Conservation (phyloP, 2,888 invertebrate genomes). For the Machimus atricapillus region DNA sequence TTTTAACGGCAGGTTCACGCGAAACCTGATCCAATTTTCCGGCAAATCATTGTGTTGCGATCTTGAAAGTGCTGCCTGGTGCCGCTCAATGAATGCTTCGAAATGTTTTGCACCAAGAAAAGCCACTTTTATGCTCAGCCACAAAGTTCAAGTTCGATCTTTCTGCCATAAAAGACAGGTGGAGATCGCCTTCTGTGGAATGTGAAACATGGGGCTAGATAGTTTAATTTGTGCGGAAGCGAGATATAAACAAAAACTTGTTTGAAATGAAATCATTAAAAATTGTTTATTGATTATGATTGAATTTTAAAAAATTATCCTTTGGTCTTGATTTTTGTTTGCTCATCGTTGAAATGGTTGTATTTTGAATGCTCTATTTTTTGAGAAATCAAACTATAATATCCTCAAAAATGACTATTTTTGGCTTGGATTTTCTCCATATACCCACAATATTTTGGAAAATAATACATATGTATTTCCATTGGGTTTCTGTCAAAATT, state of each 20-base stretch:
- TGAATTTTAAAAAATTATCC: too few relatives aligned
- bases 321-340: too few relatives aligned
- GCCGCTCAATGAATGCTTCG: not conserved
- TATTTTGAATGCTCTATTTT: too few relatives aligned
- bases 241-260: not conserved
- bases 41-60: not conserved
- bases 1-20: not conserved
- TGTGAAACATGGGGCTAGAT: not conserved
- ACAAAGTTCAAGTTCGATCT: not conserved
- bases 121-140: not conserved
- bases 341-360: too few relatives aligned
- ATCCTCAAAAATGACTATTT: too few relatives aligned
- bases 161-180: not conserved
- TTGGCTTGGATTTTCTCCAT: too few relatives aligned
- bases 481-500: too few relatives aligned
- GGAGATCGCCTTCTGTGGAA: not conserved
- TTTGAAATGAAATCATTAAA: too few relatives aligned
- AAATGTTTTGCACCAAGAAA: not conserved
- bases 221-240: not conserved
- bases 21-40: not conserved
- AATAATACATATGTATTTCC: too few relatives aligned
- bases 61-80: not conserved
- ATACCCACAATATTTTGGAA: too few relatives aligned
- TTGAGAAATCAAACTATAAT: too few relatives aligned
- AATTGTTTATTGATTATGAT: too few relatives aligned